Percentiles rank a stretch among this genome's conserved stretches.
Evolutionary conservation across 2,797 vertebrate genomes (phyloP).

Genomic region (Antennarius maculatus): DNA sequence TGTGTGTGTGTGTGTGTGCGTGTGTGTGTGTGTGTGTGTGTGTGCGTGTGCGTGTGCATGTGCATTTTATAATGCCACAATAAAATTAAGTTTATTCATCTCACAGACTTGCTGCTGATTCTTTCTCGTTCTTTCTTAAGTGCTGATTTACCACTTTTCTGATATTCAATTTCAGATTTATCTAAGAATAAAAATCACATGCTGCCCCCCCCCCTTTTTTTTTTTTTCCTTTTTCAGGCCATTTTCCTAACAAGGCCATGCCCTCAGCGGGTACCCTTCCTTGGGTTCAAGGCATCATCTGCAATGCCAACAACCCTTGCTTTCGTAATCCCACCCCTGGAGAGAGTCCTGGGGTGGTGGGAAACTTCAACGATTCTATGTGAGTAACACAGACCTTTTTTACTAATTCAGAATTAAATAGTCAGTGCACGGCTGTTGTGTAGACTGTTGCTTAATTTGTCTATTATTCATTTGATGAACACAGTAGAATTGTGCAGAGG

Average conservation of each 20-base stretch:
- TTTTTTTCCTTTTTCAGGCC: constrained; percentile 78
- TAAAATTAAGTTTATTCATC: too few relatives aligned
- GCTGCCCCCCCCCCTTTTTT: constrained; percentile 13
- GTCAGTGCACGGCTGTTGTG: neutral
- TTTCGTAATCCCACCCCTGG: constrained; percentile 96
- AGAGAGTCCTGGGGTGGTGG: constrained; percentile 89
- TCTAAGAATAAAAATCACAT: neutral
- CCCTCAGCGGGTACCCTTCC: constrained; percentile 95
- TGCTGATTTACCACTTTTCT: neutral
- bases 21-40: too few relatives aligned
- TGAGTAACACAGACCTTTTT: constrained; percentile 72
- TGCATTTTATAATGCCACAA: too few relatives aligned
- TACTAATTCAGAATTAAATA: neutral
- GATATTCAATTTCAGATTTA: neutral
- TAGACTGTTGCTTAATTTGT: neutral
- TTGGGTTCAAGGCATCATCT: constrained; percentile 98
- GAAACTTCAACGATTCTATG: constrained; percentile 95
- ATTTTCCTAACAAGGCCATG: constrained; percentile 99
- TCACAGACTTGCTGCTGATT: too few relatives aligned
- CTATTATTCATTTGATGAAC: neutral
- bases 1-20: too few relatives aligned
- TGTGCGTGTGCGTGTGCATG: too few relatives aligned
- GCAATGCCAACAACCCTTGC: constrained; percentile 98
- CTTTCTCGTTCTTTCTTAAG: neutral
- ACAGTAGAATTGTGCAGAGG: neutral